These are phyloP conservation scores for Distichodus sexfasciatus DNA, from an alignment of 2,797 vertebrate species.

Conservation along the genomic window DNA sequence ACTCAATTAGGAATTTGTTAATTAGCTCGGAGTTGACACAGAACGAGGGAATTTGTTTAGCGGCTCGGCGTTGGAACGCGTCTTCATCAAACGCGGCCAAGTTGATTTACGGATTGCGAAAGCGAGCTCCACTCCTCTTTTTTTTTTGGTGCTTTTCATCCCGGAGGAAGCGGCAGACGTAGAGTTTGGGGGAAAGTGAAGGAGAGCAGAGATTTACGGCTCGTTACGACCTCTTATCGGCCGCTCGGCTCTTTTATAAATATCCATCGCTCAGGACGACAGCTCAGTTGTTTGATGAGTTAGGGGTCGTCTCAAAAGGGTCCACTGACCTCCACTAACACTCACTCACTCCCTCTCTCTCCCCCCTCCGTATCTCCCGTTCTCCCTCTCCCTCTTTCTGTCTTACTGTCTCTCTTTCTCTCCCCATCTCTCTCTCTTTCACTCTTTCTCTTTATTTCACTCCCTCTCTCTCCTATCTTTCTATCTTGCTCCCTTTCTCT, in stretches of 20 bases:
- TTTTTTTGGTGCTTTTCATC: background rate
- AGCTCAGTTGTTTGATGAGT: conserved; percentile 1
- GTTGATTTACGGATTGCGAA: conserved; percentile 10
- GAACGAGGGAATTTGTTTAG: conserved; percentile 75
- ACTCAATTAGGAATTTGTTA: conserved; percentile 91
- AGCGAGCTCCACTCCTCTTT: conserved; percentile 7
- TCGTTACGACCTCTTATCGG: conserved; percentile 21
- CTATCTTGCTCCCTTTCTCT: no score
- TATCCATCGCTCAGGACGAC: conserved; percentile 30
- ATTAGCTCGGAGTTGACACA: conserved; percentile 89
- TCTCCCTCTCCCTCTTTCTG: no score
- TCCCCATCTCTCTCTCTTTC: no score
- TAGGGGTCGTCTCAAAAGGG: conserved; percentile 3
- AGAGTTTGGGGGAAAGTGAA: background rate
- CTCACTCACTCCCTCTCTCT: background rate
- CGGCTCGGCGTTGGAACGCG: conserved; percentile 35
- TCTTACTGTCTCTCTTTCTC: no score
- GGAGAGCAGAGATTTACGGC: conserved; percentile 17
- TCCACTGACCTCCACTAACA: conserved; percentile 10
- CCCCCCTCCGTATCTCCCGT: no score
- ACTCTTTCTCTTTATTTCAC: no score
- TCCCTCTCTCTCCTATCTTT: no score
- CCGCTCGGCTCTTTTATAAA: conserved; percentile 36
- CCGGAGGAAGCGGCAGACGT: background rate
- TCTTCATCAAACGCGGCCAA: conserved; percentile 4